Evolutionary conservation across 2,888 invertebrate genomes (phyloP), one percentile per base, ranked within the genome.

Genomic region (Charanyca ferruginea): DNA sequence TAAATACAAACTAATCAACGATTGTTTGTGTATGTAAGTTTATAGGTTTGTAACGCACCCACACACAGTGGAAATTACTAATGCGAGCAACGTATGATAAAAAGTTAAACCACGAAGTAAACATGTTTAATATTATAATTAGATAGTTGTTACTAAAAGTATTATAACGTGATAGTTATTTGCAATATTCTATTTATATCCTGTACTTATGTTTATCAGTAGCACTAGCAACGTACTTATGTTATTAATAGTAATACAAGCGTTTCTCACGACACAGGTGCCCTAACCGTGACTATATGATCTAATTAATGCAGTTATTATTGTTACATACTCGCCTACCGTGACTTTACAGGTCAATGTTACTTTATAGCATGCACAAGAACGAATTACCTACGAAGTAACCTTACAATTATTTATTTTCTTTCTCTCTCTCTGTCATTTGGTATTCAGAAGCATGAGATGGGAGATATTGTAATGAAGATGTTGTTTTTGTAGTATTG

Each of bases 321-420:
- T 11, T 47, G 53, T 57, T 48, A 28, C 23, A 18, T 18, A 48
- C 55, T 6, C 11, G n/a, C 11, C 32, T 20, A 22, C 63, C 48
- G 28, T 78, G 73, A 77, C 73, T 47, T 35, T 47, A 58, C 41
- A 20, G 62, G 59, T 67, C 66, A 78, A 66, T 66, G 25, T 52
- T 47, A 41, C 49, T 63, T 71, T 48, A 42, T 1, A 8, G n/a
- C n/a, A 23, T 41, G 20, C 22, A 41, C 9, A 22, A n/a, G 16
- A 41, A 28, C 2, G 8, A 45, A 6, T 25, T n/a, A 32, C 22
- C 1, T n/a, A n/a, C n/a, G n/a, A n/a, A 9, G 1, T 11, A 35
- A 42, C 11, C 16, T 47, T 63, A 22, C 1, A 32, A 32, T 3
- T 32, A 32, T 1, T 9, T 32, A 9, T 32, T 32, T 9, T 32